These are phyloP conservation scores for Stenchaetothrips biformis DNA, from an alignment of 2,888 invertebrate species.

Conservation along the genomic window DNA sequence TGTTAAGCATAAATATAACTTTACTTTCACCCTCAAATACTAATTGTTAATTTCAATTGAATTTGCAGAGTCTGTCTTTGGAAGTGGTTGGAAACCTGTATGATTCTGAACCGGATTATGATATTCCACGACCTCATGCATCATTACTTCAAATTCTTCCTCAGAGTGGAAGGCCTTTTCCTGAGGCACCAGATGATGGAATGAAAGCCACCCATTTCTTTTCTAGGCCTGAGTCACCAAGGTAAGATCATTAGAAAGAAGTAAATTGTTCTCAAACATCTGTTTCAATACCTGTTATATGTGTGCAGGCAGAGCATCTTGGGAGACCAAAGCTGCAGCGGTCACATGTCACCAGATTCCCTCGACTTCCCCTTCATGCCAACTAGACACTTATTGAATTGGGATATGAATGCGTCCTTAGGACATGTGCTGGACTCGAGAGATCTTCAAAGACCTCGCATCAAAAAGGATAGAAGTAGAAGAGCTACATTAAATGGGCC, in stretches of 20 bases:
- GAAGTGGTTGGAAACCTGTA: conserved; percentile 9
- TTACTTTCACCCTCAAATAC: neutral
- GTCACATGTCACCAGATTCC: conserved; percentile 5
- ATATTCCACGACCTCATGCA: conserved; percentile 49
- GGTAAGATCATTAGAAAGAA: neutral
- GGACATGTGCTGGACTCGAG: neutral
- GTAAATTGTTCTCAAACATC: neutral
- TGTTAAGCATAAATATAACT: too few species aligned
- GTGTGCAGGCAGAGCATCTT: neutral
- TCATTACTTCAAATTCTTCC: conserved; percentile 38
- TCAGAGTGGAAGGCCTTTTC: conserved; percentile 23
- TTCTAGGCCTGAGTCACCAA: neutral
- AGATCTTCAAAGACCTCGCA: neutral
- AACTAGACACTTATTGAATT: neutral
- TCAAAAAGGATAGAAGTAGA: neutral
- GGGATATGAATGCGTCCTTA: neutral
- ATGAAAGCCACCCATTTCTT: conserved; percentile 5
- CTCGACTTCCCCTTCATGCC: neutral
- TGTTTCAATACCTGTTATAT: neutral
- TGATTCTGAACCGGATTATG: conserved; percentile 47
- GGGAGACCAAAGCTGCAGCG: neutral
- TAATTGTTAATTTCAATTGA: neutral
- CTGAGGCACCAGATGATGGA: neutral
- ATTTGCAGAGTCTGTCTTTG: conserved; percentile 28
- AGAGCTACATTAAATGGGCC: neutral